phyloP scores from a whole-genome alignment of 2,113 vertebrate genomes.

The Mormoops blainvillei region DNA sequence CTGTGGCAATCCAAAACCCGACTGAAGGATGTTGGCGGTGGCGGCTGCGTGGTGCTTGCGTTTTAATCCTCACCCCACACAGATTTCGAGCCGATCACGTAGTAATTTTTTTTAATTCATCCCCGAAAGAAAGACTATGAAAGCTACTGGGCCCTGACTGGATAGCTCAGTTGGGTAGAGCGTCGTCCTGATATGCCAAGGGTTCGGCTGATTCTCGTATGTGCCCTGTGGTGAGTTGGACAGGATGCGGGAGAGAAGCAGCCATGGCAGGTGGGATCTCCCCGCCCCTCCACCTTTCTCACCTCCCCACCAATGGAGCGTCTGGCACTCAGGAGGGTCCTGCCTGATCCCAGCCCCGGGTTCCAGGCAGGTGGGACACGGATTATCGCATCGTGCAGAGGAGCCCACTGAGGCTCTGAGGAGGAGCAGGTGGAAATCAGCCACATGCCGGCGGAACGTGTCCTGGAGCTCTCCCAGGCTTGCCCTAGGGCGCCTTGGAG shows the following conservation, averaged over 20 bases:
- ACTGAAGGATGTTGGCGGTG: accelerated
- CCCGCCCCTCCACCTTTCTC: background rate
- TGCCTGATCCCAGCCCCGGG: accelerated
- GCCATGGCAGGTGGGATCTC: background rate
- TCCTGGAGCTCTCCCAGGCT: no score
- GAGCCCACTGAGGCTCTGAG: background rate
- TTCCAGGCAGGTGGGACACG: background rate
- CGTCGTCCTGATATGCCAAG: no score
- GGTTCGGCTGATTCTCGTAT: no score
- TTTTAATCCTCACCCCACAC: background rate
- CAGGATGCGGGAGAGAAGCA: accelerated
- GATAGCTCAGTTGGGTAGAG: no score
- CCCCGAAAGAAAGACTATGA: background rate
- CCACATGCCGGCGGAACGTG: accelerated
- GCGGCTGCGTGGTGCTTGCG: no score
- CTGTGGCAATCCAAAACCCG: accelerated
- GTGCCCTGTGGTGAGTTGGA: no score
- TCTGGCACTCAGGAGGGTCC: background rate
- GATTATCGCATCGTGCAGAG: background rate
- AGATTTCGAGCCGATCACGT: accelerated
- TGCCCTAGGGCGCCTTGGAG: background rate
- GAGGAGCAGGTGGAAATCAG: background rate
- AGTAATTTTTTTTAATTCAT: background rate
- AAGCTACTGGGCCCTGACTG: background rate
- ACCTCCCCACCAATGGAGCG: accelerated